A percentile compares a stretch with the other conserved stretches of the same genome.
Evolutionary conservation across 1,140 invertebrate genomes (phyloP).

Genomic region (Drosophila yakuba): DNA sequence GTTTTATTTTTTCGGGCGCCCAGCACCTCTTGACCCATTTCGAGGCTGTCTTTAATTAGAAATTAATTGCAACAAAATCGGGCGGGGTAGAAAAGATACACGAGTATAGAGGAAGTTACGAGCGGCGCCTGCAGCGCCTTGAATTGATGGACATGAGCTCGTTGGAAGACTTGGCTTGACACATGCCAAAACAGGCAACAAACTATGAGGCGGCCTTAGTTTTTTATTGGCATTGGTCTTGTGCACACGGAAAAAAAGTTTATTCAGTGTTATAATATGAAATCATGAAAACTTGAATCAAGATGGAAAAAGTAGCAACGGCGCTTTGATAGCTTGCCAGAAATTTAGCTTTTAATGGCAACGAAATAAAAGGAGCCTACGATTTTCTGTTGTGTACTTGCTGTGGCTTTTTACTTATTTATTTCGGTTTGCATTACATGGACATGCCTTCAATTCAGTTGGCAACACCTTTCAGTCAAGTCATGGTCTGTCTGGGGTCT

Average conservation of each 20-base stretch:
- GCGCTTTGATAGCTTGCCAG: too few relatives aligned
- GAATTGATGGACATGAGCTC: constrained; percentile 76
- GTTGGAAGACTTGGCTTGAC: constrained; percentile 64
- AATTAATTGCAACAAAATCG: constrained; percentile 74
- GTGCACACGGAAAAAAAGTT: background rate
- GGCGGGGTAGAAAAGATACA: constrained; percentile 4
- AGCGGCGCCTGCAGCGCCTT: constrained; percentile 63
- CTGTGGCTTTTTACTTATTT: constrained; percentile 34
- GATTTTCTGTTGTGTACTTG: constrained; percentile 4
- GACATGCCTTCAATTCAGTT: constrained; percentile 64
- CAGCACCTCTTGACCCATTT: constrained; percentile 73
- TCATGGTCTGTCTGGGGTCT: constrained; percentile 53
- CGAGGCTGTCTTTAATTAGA: constrained; percentile 80
- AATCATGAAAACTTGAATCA: background rate
- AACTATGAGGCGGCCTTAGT: constrained; percentile 64
- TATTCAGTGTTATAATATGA: background rate
- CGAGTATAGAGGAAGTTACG: constrained; percentile 3
- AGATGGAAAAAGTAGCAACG: too few relatives aligned
- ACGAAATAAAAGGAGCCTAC: background rate
- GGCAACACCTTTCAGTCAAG: constrained; percentile 82
- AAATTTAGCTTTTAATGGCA: background rate
- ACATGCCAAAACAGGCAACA: constrained; percentile 80
- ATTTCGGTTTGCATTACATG: constrained; percentile 68
- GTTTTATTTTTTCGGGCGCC: constrained; percentile 13
- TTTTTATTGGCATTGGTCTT: constrained; percentile 15